Base-by-base conservation (phyloP, 2,113 vertebrate genomes). In the Hiodon tergisus region DNA sequence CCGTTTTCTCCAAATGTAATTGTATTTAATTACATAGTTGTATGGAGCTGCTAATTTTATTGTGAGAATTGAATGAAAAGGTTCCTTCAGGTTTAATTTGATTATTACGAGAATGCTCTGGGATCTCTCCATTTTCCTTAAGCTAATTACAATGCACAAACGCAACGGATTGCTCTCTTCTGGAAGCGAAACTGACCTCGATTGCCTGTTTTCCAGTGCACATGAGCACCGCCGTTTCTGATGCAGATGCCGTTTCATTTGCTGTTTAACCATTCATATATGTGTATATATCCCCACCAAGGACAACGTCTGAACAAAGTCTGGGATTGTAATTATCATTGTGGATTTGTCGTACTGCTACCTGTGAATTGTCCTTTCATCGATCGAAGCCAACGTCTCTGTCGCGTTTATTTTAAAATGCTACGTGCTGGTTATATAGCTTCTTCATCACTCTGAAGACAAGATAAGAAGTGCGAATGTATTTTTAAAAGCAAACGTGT, bases 131-230 rank as follows among this genome's bases (percentile, higher is more conserved):
- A 13, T 47, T 59, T 57, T 60, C 70, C 73, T 67, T 58, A 7
- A 47, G 6, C 50, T 46, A 67, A 75, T 59, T 55, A 62, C 53
- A 51, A 7, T 11, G 9, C 2, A 10, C 13, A 7, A 31, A 6
- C 13, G 13, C 2, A 31, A 14, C 57, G 2, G 16, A 46, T 2
- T 55, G 14, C 4, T 31, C 68, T 0, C 4, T 16, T 0, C 14
- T 13, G 46, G 4, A n/a, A 6, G 50, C 4, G n/a, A 5, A 14
- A 67, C 14, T 55, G 31, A 10, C 47, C 65, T n/a, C 46, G 53
- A 6, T 17, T 67, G 70, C 69, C n/a, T 61, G 71, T 72, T 62
- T 72, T 73, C 60, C 9, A n/a, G 50, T 52, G 53, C 16, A 53
- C 10, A 62, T 11, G 47, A 53, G 46, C 50, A 65, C n/a, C 5